Percentiles rank a stretch among this genome's conserved stretches.
Evolutionary conservation across 2,113 vertebrate species (phyloP).

Genomic region (Pipra filicauda): DNA sequence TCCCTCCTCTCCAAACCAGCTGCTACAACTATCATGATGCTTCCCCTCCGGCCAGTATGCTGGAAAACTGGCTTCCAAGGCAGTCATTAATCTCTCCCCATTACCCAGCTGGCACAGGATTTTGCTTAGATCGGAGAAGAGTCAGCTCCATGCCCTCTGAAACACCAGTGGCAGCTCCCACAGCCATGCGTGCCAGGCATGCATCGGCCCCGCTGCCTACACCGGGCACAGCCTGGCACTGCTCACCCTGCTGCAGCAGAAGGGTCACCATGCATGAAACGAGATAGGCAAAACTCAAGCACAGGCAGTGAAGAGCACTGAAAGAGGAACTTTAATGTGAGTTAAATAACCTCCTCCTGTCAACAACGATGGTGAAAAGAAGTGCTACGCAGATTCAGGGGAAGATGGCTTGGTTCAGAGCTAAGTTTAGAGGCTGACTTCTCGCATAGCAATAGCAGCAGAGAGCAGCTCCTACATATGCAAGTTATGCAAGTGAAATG

Average conservation of each 20-base stretch:
- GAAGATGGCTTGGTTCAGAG: neutral
- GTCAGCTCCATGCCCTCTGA: neutral
- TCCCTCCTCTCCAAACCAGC: constrained; percentile 35
- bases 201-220: fast-evolving
- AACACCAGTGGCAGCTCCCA: neutral
- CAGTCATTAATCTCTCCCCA: constrained; percentile 32
- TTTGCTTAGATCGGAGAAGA: neutral
- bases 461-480: neutral
- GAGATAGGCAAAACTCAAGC: neutral
- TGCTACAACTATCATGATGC: constrained; percentile 45
- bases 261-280: neutral
- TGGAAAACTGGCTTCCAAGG: constrained; percentile 51
- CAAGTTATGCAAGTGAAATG: constrained; percentile 19
- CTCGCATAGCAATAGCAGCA: neutral
- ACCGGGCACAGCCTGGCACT: neutral
- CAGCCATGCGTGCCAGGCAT: neutral
- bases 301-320: neutral
- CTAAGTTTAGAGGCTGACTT: constrained; percentile 38
- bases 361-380: neutral
- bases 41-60: constrained; percentile 28
- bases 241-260: neutral
- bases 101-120: constrained; percentile 40
- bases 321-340: neutral
- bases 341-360: neutral
- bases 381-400: neutral